A percentile compares a stretch with the other conserved stretches of the same genome.
phyloP scores from a whole-genome alignment of 2,888 invertebrate species.

The Tetranychus piercei region DNA sequence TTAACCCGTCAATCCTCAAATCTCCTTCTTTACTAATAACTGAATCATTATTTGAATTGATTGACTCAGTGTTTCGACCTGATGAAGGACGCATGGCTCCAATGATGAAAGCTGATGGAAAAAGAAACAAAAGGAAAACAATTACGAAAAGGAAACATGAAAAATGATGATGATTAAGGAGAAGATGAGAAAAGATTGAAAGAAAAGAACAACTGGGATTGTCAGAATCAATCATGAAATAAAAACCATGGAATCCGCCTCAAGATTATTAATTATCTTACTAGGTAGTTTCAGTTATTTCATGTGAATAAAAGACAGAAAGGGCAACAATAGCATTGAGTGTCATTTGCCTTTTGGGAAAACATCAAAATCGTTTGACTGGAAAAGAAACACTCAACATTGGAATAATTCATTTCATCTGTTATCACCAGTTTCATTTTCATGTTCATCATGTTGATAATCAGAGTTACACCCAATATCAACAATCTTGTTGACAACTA shows the following conservation, averaged over 20 bases:
- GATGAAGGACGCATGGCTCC: background rate
- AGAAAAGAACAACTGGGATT: background rate
- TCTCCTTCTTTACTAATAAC: background rate
- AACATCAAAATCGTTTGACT: background rate
- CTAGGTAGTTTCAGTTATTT: background rate
- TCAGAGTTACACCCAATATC: background rate
- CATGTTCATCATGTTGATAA: background rate
- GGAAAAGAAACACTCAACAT: background rate
- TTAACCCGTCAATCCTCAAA: background rate
- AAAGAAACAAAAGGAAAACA: background rate
- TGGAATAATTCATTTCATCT: background rate
- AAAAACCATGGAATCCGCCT: background rate
- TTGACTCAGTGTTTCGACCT: background rate
- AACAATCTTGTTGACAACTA: background rate
- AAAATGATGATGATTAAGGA: background rate
- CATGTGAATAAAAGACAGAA: background rate
- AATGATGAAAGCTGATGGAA: background rate
- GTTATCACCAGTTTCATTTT: background rate
- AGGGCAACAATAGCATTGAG: background rate
- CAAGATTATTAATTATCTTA: background rate
- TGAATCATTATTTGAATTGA: background rate
- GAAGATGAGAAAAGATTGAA: background rate
- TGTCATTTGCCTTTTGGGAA: background rate
- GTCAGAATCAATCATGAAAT: background rate
- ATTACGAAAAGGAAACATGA: background rate